These are phyloP conservation scores for Caloenas nicobarica DNA, from an alignment of 2,113 vertebrate species.

Conservation along the genomic window DNA sequence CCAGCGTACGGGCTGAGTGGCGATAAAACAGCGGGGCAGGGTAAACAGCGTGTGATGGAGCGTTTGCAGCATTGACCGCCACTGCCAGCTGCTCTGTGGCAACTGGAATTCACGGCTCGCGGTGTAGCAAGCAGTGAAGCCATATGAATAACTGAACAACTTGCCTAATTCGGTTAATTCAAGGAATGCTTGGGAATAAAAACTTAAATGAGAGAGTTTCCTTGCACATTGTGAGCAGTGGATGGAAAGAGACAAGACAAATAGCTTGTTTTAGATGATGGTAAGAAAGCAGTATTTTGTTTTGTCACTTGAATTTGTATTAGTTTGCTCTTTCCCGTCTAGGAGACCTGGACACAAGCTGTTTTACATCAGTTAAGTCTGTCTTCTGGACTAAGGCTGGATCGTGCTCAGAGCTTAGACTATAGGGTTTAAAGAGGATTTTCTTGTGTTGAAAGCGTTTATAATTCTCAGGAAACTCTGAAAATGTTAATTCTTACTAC, in stretches of 20 bases:
- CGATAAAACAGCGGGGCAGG: accelerated
- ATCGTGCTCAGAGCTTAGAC: background rate
- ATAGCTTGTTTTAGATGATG: background rate
- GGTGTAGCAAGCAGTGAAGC: background rate
- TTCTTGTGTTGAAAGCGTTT: background rate
- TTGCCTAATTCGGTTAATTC: background rate
- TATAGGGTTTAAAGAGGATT: background rate
- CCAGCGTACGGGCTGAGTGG: accelerated
- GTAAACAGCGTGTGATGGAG: accelerated
- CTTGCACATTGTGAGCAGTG: background rate
- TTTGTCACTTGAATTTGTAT: background rate
- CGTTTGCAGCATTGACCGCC: too few species aligned
- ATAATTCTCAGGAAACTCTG: background rate
- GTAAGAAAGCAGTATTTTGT: background rate
- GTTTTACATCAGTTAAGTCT: background rate
- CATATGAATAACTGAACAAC: background rate
- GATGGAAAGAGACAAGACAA: background rate
- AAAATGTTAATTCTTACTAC: background rate
- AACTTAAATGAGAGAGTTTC: background rate
- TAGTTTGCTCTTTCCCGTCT: background rate
- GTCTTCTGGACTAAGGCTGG: background rate
- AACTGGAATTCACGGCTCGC: background rate
- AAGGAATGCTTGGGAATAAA: background rate
- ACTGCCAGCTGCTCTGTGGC: too few species aligned
- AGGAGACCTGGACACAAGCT: background rate